Base-by-base conservation (phyloP, 2,797 vertebrate species). In the Malacoraja senta region DNA sequence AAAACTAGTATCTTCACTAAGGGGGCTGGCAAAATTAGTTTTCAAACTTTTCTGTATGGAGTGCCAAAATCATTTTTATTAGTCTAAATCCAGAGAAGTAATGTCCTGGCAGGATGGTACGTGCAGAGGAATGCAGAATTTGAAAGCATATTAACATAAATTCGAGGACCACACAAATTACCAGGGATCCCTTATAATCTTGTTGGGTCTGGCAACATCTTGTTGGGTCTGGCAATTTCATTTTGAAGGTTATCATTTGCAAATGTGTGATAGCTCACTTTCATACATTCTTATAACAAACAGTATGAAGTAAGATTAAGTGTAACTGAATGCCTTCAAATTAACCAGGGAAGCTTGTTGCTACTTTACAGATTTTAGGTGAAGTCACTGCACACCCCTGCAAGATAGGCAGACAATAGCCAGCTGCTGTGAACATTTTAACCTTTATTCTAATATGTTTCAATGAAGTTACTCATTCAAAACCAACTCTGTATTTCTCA, bases 351-450 rank as follows among this genome's bases (percentile, higher is more conserved):
- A 74, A 71, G 65, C 63, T 26, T 74, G 35, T 29, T 21, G 29
- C 53, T 53, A 65, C 71, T 17, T 74, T 29, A 74, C 35, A 92
- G 44, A 26, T 92, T 74, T 44, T 12, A 29, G 9, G 68, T 92
- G 74, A 74, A 53, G 35, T 74, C 90, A 76, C 68, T 92, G 90
- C 90, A 92, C 90, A 92, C 72, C 90, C 90, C 90, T 88, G n/a
- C 24, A 91, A 88, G 32, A 92, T 92, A 92, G 76, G 29, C 44
- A 76, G 90, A 53, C 21, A 92, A 92, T 76, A 76, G 74, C 90
- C 90, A 92, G 65, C 68, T 74, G 65, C 53, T 92, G 68, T 91
- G 90, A 74, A 26, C 44, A 26, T 91, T 91, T 91, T 53, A 74
- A 74, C 24, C 68, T 74, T 91, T 74, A 91, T 53, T 91, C 90